Evolutionary conservation across 2,888 invertebrate genomes (phyloP), one percentile per base, ranked within the genome.

Genomic region (Aleiodes testaceus): DNA sequence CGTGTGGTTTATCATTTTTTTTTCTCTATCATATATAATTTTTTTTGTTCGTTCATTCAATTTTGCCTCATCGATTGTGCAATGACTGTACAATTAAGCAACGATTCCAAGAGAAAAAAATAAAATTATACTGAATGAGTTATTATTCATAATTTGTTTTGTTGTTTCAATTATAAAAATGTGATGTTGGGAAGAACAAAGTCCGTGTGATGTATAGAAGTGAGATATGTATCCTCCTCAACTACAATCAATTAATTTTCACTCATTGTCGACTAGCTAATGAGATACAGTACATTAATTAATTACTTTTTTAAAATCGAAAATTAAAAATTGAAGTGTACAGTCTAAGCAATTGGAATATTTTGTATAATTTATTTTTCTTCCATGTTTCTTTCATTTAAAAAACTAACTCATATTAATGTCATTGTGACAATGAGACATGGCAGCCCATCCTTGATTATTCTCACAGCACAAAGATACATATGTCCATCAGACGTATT

Each of bases 261-360:
- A 75, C 78, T 80, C 79, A 80, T 81, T 79, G 75, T 83, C 79
- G 83, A 85, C 84, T 83, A 84, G 82, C 80, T 83, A 78, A 80
- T 80, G 79, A 79, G 77, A 82, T 81, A 80, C 79, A 74, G 78
- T 77, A 79, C 79, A 42, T 82, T 81, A 80, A 69, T 55, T 74
- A 81, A 81, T 78, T 14, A n/a, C 26, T 26, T 26, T 26, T 26
- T 26, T 3, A 59, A 59, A 52, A 53, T 16, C 4, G 11, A 14
- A 75, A 70, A 70, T 72, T 78, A 79, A 76, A 77, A 79, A 73
- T 77, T 78, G 74, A 78, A 79, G 75, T 81, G 74, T 79, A 82
- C 77, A 80, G 75, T 81, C 75, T 77, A 78, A 81, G 78, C 78
- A 78, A 72, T 75, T 77, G 36, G 36, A 36, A 36, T 36, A 36